Evolutionary conservation across 2,797 vertebrate species (phyloP), one percentile per base, ranked within the genome.

Genomic region (Eulemur mongoz): DNA sequence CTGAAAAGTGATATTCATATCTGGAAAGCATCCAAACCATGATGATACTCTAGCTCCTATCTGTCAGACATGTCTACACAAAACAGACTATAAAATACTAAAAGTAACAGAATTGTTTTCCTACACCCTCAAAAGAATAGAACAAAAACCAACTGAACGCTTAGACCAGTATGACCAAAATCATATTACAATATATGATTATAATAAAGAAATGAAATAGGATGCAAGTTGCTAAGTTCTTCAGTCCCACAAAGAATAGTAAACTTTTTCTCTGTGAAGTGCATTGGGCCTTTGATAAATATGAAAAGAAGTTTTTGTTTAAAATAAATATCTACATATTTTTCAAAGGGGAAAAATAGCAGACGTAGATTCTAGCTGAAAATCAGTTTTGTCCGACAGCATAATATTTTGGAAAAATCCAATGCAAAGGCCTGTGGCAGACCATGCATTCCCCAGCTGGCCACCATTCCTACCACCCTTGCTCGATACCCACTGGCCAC

Each of bases 1-100:
- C 82, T 94, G 96, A 97, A 94, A 97, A 91, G 27, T n/a, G 83
- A 97, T 96, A 97, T 10, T 89, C n/a, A 4, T n/a, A 17, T 78
- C 89, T 96, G 95, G 96, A 95, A 65, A 82, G 9, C 79, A 75
- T 89, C 91, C 97, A 93, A n/a, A 65, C 52, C 43, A 91, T 65
- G 78, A 82, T 69, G 96, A 84, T 63, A 84, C 27, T 86, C 73
- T 63, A 84, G 67, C 61, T 84, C 67, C 57, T 91, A 59, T 65
- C 69, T 95, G 90, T 92, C 89, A 65, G 52, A 78, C 23, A 20
- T 67, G 20, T 38, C 38, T 89, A 88, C 61, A 89, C 78, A 94
- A 90, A 78, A 78, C 67, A 82, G 40, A 79, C 43, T 48, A 57
- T 86, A 89, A 95, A 96, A 94, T 70, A 85, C 52, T 86, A 35